These are phyloP conservation scores for Eueremaeus valkanovi DNA, from an alignment of 2,888 invertebrate genomes.

Conservation along the genomic window DNA sequence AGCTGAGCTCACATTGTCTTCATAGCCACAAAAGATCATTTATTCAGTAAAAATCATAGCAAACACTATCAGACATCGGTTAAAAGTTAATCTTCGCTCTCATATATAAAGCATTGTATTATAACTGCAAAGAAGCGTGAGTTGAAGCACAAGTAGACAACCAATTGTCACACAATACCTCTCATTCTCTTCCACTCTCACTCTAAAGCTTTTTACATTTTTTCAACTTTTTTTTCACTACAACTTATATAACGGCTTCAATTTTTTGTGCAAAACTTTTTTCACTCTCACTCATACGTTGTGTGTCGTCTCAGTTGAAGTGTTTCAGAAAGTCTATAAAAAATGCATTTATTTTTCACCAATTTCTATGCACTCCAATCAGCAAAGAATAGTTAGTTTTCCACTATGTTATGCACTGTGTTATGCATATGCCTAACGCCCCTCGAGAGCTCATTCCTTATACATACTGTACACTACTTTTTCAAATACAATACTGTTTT, in stretches of 20 bases:
- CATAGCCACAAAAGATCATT: conserved; percentile 22
- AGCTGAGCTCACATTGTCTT: conserved; percentile 14
- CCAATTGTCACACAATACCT: neutral
- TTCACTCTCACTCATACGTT: neutral
- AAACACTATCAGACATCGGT: neutral
- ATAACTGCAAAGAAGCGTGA: conserved; percentile 19
- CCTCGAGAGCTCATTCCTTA: conserved; percentile 20
- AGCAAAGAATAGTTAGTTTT: conserved; percentile 34
- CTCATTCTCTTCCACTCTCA: neutral
- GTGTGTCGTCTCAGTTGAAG: conserved; percentile 16
- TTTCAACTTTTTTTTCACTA: neutral
- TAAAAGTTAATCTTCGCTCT: conserved; percentile 20
- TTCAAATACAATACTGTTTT: conserved; percentile 8
- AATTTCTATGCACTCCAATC: conserved; percentile 26
- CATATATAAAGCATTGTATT: conserved; percentile 24
- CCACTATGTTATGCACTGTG: neutral
- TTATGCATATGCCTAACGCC: neutral
- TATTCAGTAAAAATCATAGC: conserved; percentile 16
- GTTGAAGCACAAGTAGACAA: neutral
- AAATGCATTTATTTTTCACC: conserved; percentile 33
- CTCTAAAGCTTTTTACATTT: neutral
- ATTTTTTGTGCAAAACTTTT: neutral
- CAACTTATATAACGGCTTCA: neutral
- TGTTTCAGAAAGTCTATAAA: conserved; percentile 38
- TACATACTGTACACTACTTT: too few relatives aligned